Evolutionary conservation across 2,797 vertebrate species (phyloP), one percentile per base, ranked within the genome.

Genomic region (Meriones psammophilus): DNA sequence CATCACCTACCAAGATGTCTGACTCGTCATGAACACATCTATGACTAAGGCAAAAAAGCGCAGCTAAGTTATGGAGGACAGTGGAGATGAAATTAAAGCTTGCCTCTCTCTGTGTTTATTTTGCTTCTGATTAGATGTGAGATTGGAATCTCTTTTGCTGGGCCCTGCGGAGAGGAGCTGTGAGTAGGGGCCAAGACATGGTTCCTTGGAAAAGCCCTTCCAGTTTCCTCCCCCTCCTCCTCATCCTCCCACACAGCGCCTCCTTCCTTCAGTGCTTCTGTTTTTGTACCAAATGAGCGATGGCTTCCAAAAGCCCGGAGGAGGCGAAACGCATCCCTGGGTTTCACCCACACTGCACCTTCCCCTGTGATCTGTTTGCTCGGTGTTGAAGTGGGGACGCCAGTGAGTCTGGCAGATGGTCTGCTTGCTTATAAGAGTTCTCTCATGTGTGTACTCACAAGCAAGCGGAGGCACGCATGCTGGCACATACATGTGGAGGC

Each of bases 111-210:
- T 97, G 28, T 97, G 89, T 97, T 88, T 92, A 66, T 88, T 95
- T 97, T 95, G 93, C 89, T 98, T 98, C 97, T 97, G 95, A 97
- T 94, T 95, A 97, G 97, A 81, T 42, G 74, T 78, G 84, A 95
- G 95, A 97, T 93, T 50, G 96, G 96, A 92, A 85, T 95, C 80
- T 71, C 77, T 97, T 97, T 96, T 90, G 96, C 97, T 91, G 28
- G 42, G 78, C 92, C 86, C 89, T 88, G 88, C 92, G 92, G 92
- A 50, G 96, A 91, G 92, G 85, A 50, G 92, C 94, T 96, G 94
- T 90, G 88, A 94, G 79, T 15, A n/a, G 96, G 50, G 94, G 89
- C 95, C 96, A 77, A 12, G 78, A 18, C 0, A 0, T 2, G 24
- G 10, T 87, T 96, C 97, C 97, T 96, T 92, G 78, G 68, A 69